Evolutionary conservation across 64 coral and sea anemone species (phyloP).

Genomic region (Dendronephthya gigantea): DNA sequence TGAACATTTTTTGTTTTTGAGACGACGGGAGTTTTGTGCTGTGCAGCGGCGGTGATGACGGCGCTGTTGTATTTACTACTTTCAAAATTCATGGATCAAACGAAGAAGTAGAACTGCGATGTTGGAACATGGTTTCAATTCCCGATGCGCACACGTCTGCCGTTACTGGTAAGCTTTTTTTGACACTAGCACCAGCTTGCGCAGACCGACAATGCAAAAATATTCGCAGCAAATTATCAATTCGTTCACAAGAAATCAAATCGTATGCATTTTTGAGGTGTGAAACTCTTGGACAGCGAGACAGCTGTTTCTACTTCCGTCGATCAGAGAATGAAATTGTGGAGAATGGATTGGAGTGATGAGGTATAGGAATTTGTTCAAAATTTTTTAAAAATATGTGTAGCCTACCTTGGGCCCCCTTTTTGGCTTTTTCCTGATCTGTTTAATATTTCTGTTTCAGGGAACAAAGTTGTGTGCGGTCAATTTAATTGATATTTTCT

Average conservation of each 20-base stretch:
- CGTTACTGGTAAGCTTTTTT: conserved; percentile 47
- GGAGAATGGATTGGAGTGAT: conserved; percentile 8
- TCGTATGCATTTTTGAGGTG: conserved; percentile 15
- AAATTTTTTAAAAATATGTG: too few species aligned
- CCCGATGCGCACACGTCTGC: conserved; percentile 76
- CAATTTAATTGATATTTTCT: neutral
- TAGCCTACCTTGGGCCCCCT: too few species aligned
- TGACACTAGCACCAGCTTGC: too few species aligned
- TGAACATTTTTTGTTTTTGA: neutral
- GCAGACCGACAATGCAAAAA: too few species aligned
- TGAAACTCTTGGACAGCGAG: conserved; percentile 46
- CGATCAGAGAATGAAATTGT: conserved; percentile 52
- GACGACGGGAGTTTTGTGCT: conserved; percentile 30
- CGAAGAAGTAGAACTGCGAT: conserved; percentile 12
- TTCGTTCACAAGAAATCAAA: neutral
- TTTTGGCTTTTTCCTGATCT: neutral
- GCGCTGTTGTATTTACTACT: conserved; percentile 53
- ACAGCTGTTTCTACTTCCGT: conserved; percentile 50
- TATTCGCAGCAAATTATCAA: neutral
- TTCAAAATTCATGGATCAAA: conserved; percentile 25
- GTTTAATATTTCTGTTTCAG: neutral
- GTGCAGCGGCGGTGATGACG: conserved; percentile 85
- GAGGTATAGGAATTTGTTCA: neutral
- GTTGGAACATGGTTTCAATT: conserved; percentile 29
- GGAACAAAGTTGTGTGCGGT: neutral